These are phyloP conservation scores for Antheraea mylitta DNA, from an alignment of 1,140 invertebrate species.

Conservation along the genomic window DNA sequence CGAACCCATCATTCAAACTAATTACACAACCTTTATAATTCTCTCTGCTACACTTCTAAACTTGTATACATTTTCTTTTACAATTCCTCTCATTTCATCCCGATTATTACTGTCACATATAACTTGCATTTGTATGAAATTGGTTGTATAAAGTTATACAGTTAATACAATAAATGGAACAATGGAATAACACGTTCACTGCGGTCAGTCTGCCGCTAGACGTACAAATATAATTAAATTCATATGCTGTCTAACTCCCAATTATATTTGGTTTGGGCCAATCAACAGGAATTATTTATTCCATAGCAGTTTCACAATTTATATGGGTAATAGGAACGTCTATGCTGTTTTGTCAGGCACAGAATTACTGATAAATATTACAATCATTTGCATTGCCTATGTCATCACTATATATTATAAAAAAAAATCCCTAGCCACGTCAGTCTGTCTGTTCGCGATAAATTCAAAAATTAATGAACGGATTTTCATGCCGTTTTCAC, in stretches of 20 bases:
- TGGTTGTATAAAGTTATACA: not conserved
- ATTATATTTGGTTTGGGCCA: not conserved
- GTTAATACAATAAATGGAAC: not conserved
- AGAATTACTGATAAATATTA: not conserved
- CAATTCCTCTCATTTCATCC: too few relatives aligned
- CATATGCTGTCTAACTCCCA: not conserved
- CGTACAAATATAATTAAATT: not conserved
- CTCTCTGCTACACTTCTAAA: too few relatives aligned
- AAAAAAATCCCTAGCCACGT: too few relatives aligned
- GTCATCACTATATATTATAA: too few relatives aligned
- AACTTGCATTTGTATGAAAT: not conserved
- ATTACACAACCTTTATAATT: too few relatives aligned
- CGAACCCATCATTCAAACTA: too few relatives aligned
- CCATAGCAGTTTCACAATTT: not conserved
- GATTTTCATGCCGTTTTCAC: too few relatives aligned
- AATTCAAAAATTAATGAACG: too few relatives aligned
- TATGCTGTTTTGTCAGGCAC: not conserved
- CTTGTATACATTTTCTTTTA: too few relatives aligned
- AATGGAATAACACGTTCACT: not conserved
- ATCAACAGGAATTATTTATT: conserved; percentile 2
- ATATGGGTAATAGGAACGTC: not conserved
- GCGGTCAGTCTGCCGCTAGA: not conserved
- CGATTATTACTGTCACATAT: too few relatives aligned
- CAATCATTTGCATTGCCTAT: too few relatives aligned
- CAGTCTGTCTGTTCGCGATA: too few relatives aligned